Evolutionary conservation across 1,140 invertebrate genomes (phyloP).

Genomic region (Dermatophagoides farinae): DNA sequence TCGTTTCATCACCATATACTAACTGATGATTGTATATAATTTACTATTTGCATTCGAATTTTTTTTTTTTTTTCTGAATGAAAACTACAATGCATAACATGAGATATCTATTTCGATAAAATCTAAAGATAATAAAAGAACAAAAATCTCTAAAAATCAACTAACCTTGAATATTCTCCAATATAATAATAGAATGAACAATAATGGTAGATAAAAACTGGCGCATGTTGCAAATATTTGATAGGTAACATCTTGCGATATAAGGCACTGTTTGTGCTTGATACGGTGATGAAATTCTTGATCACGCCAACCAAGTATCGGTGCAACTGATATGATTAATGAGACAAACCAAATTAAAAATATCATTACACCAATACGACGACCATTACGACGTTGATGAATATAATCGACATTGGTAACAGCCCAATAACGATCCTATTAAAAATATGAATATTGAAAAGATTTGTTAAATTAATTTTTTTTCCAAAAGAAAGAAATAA

Average conservation of each 20-base stretch:
- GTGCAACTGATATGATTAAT: constrained; percentile 66
- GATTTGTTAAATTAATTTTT: not conserved
- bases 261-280: constrained; percentile 45
- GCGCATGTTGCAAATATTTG: constrained; percentile 53
- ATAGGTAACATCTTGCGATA: constrained; percentile 69
- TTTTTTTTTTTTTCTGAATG: too few species aligned
- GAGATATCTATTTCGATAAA: too few species aligned
- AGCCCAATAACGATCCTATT: constrained; percentile 73
- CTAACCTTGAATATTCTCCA: constrained; percentile 70
- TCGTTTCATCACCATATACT: too few species aligned
- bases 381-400: constrained; percentile 42
- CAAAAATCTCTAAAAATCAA: not conserved
- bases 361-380: constrained; percentile 70
- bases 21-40: too few species aligned
- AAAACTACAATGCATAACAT: too few species aligned
- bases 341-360: constrained; percentile 63
- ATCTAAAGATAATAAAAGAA: too few species aligned
- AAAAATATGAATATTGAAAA: not conserved
- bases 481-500: too few species aligned
- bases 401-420: constrained; percentile 88
- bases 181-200: constrained; percentile 76
- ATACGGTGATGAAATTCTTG: constrained; percentile 32
- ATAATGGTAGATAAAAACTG: constrained; percentile 88
- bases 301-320: constrained; percentile 42
- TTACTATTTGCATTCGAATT: too few species aligned